Base-by-base conservation (phyloP, 2,888 invertebrate species). In the Noctua comes region DNA sequence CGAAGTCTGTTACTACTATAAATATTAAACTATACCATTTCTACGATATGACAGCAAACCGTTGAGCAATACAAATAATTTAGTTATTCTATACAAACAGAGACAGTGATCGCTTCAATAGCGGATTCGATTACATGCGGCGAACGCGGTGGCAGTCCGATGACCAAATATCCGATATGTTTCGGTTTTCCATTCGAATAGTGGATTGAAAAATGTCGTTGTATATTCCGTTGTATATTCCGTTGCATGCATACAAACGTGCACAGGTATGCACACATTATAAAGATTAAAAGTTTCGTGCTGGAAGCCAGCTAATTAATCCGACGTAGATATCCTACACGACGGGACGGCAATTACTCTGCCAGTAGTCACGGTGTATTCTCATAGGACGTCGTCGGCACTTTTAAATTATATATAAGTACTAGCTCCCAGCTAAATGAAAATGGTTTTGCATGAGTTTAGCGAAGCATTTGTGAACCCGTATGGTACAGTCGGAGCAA, bases 121-220 rank as follows among this genome's bases (percentile, higher is more conserved):
- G 87, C 88, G 90, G 89, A 93, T 94, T 95, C 93, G 92, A 95
- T 95, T 94, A 93, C 93, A 93, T 91, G 94, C 90, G 93, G 94
- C 87, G 80, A 91, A 91, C 91, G 92, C 89, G 93, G 93, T 90
- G 90, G 91, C 90, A 89, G 90, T 84, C 87, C 91, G 91, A 90
- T 91, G 92, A 91, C 93, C 93, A 93, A 94, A 94, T 92, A 92
- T 91, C 91, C 91, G 89, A 93, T 92, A 92, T 91, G 90, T 91
- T 93, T 91, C 90, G 91, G 90, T 91, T 91, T 88, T 86, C 88
- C 90, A 88, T 88, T 90, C 88, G 83, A 85, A 86, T 88, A 88
- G 88, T 90, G 91, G 89, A 94, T 94, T 94, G 92, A 92, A 94
- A 94, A 91, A 91, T 91, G 88, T 90, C 82, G 80, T 80, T 84